These are phyloP conservation scores for Drosophila sp. DNA, from an alignment of 1,140 invertebrate genomes.

Conservation along the genomic window DNA sequence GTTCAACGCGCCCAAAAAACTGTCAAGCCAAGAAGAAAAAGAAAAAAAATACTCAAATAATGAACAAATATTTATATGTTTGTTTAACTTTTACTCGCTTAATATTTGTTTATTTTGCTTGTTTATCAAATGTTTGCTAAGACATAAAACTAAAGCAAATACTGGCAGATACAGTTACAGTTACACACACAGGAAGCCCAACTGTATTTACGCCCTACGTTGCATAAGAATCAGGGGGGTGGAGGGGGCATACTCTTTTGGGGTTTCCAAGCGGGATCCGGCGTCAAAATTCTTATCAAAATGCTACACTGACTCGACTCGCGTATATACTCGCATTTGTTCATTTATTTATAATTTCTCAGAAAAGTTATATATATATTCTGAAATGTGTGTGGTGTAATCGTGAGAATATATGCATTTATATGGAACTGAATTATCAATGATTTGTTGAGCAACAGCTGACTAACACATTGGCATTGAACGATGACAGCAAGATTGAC, in stretches of 20 bases:
- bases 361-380: conserved; percentile 10
- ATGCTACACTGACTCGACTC: conserved; percentile 21
- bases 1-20: conserved; percentile 64
- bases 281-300: conserved; percentile 57
- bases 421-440: conserved; percentile 25
- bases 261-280: conserved; percentile 7
- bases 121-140: conserved; percentile 76
- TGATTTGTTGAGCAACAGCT: conserved; percentile 28
- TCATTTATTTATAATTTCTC: conserved; percentile 21
- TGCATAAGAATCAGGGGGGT: conserved; percentile 20
- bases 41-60: conserved; percentile 47
- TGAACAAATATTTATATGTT: conserved; percentile 71
- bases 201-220: conserved; percentile 10
- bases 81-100: conserved; percentile 69
- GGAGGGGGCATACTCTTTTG: neutral
- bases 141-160: conserved; percentile 68
- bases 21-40: conserved; percentile 40
- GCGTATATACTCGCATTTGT: neutral
- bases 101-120: conserved; percentile 53
- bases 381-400: neutral
- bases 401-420: conserved; percentile 4
- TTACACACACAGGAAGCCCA: conserved; percentile 37
- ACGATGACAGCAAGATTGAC: conserved; percentile 1
- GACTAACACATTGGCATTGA: conserved; percentile 49
- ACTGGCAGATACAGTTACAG: conserved; percentile 20